Percentiles rank a stretch among this genome's conserved stretches.
phyloP scores from a whole-genome alignment of 2,113 vertebrate genomes.

The Entomyzon cyanotis region DNA sequence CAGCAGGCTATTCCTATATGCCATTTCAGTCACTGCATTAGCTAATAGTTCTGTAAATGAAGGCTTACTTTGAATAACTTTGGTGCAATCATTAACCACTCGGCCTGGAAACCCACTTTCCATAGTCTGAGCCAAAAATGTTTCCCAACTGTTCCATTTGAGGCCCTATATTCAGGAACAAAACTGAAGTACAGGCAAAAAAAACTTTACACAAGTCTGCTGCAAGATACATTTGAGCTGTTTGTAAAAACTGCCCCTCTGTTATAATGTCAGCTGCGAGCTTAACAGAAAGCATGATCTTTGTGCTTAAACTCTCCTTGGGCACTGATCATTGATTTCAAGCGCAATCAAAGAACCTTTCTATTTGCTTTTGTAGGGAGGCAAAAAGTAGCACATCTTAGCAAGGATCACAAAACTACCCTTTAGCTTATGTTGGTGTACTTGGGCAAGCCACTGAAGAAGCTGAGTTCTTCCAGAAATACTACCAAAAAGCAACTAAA shows the following conservation, averaged over 20 bases:
- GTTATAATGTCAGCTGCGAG: not conserved
- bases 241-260: not conserved
- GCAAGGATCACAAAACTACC: not conserved
- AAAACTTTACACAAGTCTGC: not conserved
- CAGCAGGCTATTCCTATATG: slow-evolving; percentile 46
- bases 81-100: slow-evolving; percentile 57
- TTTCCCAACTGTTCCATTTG: slow-evolving; percentile 54
- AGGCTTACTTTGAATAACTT: slow-evolving; percentile 53
- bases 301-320: not conserved
- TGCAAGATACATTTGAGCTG: not conserved
- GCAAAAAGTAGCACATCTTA: not conserved
- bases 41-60: slow-evolving; percentile 50
- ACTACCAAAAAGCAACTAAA: not conserved
- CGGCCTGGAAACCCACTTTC: slow-evolving; percentile 58
- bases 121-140: slow-evolving; percentile 51
- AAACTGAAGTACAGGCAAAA: slow-evolving; percentile 33
- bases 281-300: not conserved
- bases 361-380: not conserved
- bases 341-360: not conserved
- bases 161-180: slow-evolving; percentile 47
- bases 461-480: not conserved
- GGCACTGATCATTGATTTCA: not conserved
- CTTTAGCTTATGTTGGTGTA: not conserved
- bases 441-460: not conserved
- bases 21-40: slow-evolving; percentile 3